Conservation (phyloP, 1,140 invertebrate genomes). For the Drosophila trapezifrons region DNA sequence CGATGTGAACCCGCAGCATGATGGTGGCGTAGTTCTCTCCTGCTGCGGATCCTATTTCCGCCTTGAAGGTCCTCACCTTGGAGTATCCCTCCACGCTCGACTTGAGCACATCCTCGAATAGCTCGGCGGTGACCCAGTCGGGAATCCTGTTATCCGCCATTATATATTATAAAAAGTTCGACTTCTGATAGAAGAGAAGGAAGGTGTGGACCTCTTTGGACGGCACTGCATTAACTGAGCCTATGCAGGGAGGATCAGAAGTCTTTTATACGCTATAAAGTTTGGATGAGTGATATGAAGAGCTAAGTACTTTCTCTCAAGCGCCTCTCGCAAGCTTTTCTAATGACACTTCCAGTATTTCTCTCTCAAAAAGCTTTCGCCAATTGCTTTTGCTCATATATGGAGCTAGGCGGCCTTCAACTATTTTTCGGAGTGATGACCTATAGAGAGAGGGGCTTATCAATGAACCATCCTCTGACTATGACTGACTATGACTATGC, state of each 20-base stretch:
- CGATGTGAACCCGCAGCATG: conserved; percentile 59
- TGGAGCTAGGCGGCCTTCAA: no score
- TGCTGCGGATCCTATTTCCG: conserved; percentile 37
- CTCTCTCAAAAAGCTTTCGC: conserved; percentile 10
- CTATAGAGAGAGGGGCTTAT: background rate
- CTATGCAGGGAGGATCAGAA: background rate
- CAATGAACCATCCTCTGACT: no score
- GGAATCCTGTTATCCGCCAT: conserved; percentile 57
- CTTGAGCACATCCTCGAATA: conserved; percentile 61
- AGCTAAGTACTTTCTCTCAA: background rate
- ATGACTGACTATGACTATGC: background rate
- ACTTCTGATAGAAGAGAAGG: no score
- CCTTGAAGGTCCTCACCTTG: conserved; percentile 60
- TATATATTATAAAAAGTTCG: background rate
- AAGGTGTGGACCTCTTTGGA: no score
- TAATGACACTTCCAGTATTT: background rate
- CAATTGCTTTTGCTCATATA: background rate
- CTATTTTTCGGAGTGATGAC: background rate
- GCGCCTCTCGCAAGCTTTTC: conserved; percentile 1
- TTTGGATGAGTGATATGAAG: background rate
- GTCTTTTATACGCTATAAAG: background rate
- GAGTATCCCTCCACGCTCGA: conserved; percentile 48
- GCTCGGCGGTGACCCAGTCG: conserved; percentile 55
- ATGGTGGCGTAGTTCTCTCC: conserved; percentile 73
- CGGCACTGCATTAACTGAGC: background rate